Percentiles rank a stretch among this genome's conserved stretches.
These are phyloP conservation scores for Eretmocerus hayati DNA, from an alignment of 2,888 invertebrate species.

Conservation along the genomic window DNA sequence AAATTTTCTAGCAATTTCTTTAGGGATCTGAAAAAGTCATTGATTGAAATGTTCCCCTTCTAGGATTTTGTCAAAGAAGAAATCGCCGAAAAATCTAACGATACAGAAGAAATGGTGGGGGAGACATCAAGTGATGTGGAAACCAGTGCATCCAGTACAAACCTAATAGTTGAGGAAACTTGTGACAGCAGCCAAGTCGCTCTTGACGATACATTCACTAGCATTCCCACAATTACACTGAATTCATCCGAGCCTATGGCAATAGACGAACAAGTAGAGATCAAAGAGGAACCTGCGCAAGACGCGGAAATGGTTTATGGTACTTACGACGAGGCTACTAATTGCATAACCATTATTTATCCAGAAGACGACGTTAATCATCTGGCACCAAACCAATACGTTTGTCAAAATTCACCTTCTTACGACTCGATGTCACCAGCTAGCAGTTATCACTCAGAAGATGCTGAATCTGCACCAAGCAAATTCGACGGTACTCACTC, in stretches of 20 bases:
- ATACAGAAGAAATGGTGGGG: conserved; percentile 74
- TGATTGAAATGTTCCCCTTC: too few relatives aligned
- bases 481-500: conserved; percentile 15
- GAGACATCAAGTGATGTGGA: conserved; percentile 77
- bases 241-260: conserved; percentile 12
- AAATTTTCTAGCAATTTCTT: too few relatives aligned
- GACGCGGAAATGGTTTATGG: conserved; percentile 62
- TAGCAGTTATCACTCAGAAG: conserved; percentile 36
- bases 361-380: conserved; percentile 51
- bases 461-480: conserved; percentile 26
- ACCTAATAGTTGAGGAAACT: conserved; percentile 26
- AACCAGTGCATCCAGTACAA: conserved; percentile 60
- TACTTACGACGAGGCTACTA: conserved; percentile 64
- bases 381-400: background rate
- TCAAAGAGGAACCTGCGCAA: conserved; percentile 44
- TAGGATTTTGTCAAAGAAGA: conserved; percentile 42
- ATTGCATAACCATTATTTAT: conserved; percentile 67
- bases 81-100: conserved; percentile 49
- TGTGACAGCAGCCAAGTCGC: conserved; percentile 5
- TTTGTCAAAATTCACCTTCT: conserved; percentile 33
- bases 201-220: conserved; percentile 21
- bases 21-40: too few relatives aligned
- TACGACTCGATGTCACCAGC: conserved; percentile 40
- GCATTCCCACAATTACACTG: conserved; percentile 26
- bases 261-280: conserved; percentile 27